These are phyloP conservation scores for Sturnira hondurensis DNA, from an alignment of 2,113 vertebrate species.

Conservation along the genomic window DNA sequence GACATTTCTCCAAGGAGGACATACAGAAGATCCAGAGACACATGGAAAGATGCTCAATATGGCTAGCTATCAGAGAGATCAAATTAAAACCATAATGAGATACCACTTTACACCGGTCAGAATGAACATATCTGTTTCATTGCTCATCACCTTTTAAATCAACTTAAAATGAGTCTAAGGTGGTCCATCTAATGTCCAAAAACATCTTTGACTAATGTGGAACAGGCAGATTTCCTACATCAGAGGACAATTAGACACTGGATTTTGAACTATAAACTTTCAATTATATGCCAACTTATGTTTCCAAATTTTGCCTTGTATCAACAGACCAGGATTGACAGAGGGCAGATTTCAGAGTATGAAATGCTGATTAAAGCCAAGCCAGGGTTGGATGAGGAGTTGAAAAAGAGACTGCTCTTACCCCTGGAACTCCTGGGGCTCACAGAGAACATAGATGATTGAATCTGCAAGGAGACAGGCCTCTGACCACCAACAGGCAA, in stretches of 20 bases:
- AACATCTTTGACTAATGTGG: not conserved
- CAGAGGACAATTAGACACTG: not conserved
- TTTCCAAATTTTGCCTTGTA: not conserved
- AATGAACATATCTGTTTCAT: not conserved
- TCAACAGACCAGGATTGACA: not conserved
- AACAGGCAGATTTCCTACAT: not conserved
- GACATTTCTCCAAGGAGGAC: no score
- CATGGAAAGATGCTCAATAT: no score
- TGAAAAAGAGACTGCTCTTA: not conserved
- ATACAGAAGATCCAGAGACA: no score
- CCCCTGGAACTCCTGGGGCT: not conserved
- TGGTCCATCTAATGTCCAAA: not conserved
- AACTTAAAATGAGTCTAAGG: slow-evolving; percentile 31
- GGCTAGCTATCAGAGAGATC: no score
- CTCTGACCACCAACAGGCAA: not conserved
- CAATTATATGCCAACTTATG: not conserved
- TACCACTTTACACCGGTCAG: no score
- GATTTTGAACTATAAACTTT: not conserved
- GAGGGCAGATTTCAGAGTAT: not conserved
- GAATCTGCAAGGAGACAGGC: not conserved
- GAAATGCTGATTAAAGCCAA: not conserved
- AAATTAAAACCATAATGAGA: no score
- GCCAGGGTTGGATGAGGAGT: not conserved
- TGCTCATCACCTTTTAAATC: not conserved
- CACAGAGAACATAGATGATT: not conserved